Evolutionary conservation across 2,113 vertebrate genomes (phyloP), one percentile per base, ranked within the genome.

Genomic region (Oxyruncus cristatus): DNA sequence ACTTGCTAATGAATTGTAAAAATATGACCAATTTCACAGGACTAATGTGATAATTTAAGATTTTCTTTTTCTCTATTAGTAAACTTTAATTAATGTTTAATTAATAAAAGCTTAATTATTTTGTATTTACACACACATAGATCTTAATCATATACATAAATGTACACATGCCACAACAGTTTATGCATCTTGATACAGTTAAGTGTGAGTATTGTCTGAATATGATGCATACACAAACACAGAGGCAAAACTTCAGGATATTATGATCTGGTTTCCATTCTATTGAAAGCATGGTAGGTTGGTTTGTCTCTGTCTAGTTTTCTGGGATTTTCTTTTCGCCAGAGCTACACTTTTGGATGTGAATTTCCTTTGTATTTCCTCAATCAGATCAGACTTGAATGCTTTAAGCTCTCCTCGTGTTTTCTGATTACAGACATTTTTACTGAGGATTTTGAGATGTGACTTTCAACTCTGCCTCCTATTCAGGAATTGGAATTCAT

Each of bases 401-500:
- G 20, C 5, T 72, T 79, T 44, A 55, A 76, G 68, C 42, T 20
- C 13, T 46, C 52, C 11, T 33, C 13, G 20, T 52, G 17, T 89
- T 89, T 52, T 78, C 33, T 71, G 71, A 74, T 56, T n/a, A 23
- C 23, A 66, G 9, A 39, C 1, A 30, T 41, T 78, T 63, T 59
- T 50, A 44, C 5, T 41, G 22, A 26, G 2, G 2, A 12, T 33
- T 42, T 23, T 26, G n/a, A 19, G 2, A 4, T 10, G 2, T 42
- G 76, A 39, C 30, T 62, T 85, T 63, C 28, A 71, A 63, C 10
- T 47, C 72, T 66, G 21, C 14, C 66, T 81, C 50, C 11, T 17
- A 66, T n/a, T 61, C 24, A 77, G 39, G 13, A 74, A 68, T 1
- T 87, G 32, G 30, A 88, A 75, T 55, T 81, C 37, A 27, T 75